Evolutionary conservation across 2,113 vertebrate species (phyloP).

Genomic region (Dolichallabes microphthalmus): DNA sequence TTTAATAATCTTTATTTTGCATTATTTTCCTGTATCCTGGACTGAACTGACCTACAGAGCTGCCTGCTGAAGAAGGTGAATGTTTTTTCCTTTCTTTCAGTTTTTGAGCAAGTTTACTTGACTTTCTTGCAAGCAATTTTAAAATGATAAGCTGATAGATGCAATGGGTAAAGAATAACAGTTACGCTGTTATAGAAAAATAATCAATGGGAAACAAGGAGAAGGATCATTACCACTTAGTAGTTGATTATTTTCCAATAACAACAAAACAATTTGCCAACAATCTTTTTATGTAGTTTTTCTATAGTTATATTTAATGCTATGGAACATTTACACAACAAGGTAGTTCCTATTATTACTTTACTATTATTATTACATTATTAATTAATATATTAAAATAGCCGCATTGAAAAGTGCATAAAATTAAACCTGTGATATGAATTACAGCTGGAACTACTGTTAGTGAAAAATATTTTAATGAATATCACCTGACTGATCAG

Average conservation of each 20-base stretch:
- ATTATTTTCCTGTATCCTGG: slow-evolving; percentile 14
- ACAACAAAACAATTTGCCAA: not conserved
- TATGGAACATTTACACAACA: not conserved
- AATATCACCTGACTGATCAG: not conserved
- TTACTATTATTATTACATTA: not conserved
- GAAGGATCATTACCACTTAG: not conserved
- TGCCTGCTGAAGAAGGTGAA: slow-evolving; percentile 78
- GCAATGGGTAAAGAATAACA: not conserved
- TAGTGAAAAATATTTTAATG: not conserved
- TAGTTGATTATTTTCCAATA: not conserved
- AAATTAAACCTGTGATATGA: not conserved
- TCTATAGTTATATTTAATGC: not conserved
- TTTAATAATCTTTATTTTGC: slow-evolving; percentile 43
- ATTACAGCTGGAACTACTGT: not conserved
- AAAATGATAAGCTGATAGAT: not conserved
- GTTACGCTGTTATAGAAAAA: not conserved
- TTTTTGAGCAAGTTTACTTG: slow-evolving; percentile 18
- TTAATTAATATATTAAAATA: not conserved
- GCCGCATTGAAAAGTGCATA: not conserved
- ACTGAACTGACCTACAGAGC: slow-evolving; percentile 64
- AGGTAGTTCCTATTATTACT: not conserved
- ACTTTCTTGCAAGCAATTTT: not conserved
- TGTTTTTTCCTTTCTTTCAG: slow-evolving; percentile 11
- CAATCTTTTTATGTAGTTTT: no score
- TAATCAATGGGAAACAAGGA: not conserved